phyloP scores from a whole-genome alignment of 1,140 invertebrate genomes.

The Lerema accius region DNA sequence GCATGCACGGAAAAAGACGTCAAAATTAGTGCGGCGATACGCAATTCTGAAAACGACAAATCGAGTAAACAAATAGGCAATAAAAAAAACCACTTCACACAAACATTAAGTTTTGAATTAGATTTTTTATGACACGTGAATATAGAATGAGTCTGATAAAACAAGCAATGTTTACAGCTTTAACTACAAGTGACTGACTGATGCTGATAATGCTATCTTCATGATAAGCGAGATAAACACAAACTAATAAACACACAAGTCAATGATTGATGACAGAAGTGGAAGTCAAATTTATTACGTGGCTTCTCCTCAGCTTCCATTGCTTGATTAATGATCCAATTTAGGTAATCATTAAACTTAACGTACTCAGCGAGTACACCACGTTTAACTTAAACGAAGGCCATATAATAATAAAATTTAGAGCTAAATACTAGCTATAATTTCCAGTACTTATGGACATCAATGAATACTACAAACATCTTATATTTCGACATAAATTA shows the following conservation, averaged over 20 bases:
- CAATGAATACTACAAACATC: no score
- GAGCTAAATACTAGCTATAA: no score
- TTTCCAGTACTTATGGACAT: no score
- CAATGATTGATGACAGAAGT: slow-evolving; percentile 17
- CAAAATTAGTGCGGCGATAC: slow-evolving; percentile 5
- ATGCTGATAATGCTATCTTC: slow-evolving; percentile 29
- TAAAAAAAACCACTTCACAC: slow-evolving; percentile 36
- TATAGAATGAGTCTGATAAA: slow-evolving; percentile 26
- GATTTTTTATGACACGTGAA: slow-evolving; percentile 33
- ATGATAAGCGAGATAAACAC: slow-evolving; percentile 32
- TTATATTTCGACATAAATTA: no score
- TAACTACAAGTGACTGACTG: slow-evolving; percentile 36
- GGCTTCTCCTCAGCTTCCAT: neutral
- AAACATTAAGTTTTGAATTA: slow-evolving; percentile 37
- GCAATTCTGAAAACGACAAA: slow-evolving; percentile 27
- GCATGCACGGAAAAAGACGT: slow-evolving; percentile 13
- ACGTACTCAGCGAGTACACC: no score
- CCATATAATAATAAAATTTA: no score
- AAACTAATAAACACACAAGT: slow-evolving; percentile 24
- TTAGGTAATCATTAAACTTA: neutral
- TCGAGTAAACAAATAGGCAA: slow-evolving; percentile 37
- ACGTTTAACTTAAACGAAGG: no score
- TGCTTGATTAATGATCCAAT: neutral
- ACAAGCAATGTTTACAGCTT: slow-evolving; percentile 38
- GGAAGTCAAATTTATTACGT: slow-evolving; percentile 3